These are phyloP conservation scores for Poliocrania exsul DNA, from an alignment of 2,797 vertebrate species.

Conservation along the genomic window DNA sequence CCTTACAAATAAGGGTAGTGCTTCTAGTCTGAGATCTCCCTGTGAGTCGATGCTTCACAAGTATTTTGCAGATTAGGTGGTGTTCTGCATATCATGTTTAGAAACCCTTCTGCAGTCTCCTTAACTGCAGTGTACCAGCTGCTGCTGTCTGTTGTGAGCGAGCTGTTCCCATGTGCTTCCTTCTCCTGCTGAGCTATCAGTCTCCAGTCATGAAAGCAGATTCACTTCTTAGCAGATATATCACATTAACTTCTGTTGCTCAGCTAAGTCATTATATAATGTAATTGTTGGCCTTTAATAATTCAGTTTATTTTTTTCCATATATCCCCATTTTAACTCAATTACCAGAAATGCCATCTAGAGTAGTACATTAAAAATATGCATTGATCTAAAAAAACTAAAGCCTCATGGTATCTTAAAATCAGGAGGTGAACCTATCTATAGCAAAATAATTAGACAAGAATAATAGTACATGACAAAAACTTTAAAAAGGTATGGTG, in stretches of 20 bases:
- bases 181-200: background rate
- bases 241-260: constrained; percentile 3
- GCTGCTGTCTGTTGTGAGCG: background rate
- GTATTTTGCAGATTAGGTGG: constrained; percentile 5
- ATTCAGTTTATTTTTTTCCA: background rate
- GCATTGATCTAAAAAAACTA: background rate
- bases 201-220: constrained; percentile 1
- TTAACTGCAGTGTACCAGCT: background rate
- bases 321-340: background rate
- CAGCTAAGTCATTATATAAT: background rate
- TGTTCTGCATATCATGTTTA: background rate
- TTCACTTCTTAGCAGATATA: background rate
- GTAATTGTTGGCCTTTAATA: background rate
- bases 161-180: background rate
- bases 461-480: background rate
- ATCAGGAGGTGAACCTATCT: background rate
- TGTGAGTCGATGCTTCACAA: background rate
- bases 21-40: background rate
- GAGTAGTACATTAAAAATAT: background rate
- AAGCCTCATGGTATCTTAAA: background rate
- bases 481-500: background rate
- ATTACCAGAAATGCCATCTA: background rate
- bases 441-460: background rate
- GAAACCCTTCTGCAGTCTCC: background rate
- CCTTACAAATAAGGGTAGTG: background rate